Percentiles rank a stretch among this genome's conserved stretches.
Evolutionary conservation across 2,113 vertebrate genomes (phyloP).

Genomic region (Lophius piscatorius): DNA sequence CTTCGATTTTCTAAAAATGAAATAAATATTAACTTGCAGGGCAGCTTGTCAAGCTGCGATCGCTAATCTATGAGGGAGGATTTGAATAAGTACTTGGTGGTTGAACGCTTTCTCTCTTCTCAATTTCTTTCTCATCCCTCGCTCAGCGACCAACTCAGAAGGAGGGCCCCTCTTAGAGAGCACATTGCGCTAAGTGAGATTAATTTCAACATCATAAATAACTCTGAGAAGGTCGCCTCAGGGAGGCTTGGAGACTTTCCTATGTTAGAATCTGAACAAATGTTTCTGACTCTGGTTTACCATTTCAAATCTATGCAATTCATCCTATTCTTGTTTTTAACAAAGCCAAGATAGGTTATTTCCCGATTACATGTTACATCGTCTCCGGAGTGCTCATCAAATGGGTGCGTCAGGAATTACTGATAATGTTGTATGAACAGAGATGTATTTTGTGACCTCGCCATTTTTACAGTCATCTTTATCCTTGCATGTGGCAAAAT

Average conservation of each 20-base stretch:
- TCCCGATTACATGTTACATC: slow-evolving; percentile 51
- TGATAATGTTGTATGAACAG: slow-evolving; percentile 49
- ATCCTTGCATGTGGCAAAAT: slow-evolving; percentile 37
- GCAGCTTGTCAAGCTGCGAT: slow-evolving; percentile 80
- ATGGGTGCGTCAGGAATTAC: slow-evolving; percentile 35
- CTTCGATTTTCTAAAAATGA: slow-evolving; percentile 71
- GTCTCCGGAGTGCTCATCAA: slow-evolving; percentile 48
- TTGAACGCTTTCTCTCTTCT: slow-evolving; percentile 57
- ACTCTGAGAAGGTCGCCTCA: slow-evolving; percentile 67
- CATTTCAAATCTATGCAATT: slow-evolving; percentile 61
- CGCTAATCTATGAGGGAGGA: slow-evolving; percentile 82
- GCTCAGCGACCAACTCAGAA: slow-evolving; percentile 67
- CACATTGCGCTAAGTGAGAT: slow-evolving; percentile 78
- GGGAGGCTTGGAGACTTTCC: slow-evolving; percentile 51
- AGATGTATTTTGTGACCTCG: slow-evolving; percentile 42
- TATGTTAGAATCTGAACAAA: slow-evolving; percentile 63
- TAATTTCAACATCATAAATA: slow-evolving; percentile 84
- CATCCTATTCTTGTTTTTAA: slow-evolving; percentile 70
- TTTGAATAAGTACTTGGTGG: slow-evolving; percentile 81
- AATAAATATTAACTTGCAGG: slow-evolving; percentile 75
- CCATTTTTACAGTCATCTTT: slow-evolving; percentile 51
- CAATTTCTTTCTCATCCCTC: slow-evolving; percentile 70
- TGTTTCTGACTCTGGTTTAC: slow-evolving; percentile 61
- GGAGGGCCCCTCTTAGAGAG: slow-evolving; percentile 73
- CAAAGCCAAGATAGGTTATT: slow-evolving; percentile 41